Evolutionary conservation across 2,113 vertebrate genomes (phyloP), one percentile per base, ranked within the genome.

Genomic region (Forbesichthys papilliferus): DNA sequence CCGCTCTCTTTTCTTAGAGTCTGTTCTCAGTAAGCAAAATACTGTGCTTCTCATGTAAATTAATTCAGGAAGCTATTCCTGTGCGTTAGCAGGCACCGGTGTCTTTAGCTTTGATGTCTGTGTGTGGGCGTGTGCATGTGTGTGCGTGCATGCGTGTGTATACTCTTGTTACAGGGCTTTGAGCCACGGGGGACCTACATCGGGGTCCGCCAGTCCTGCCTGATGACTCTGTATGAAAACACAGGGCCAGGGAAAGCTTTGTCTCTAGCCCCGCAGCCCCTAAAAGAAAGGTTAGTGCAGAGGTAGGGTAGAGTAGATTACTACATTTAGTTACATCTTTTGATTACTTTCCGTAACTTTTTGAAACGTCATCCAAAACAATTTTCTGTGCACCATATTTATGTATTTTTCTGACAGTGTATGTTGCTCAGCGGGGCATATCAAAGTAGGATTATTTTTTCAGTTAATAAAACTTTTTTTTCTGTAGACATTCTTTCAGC

Each of bases 161-260:
- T 49, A 47, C 51, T 66, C 53, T 64, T 59, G 47, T 36, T 62
- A 78, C 88, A 99, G 97, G 97, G 96, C 20, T 98, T 96, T 3
- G 94, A 98, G 90, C 96, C 97, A 9, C 92, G 94, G 63, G 96
- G 96, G 63, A 99, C 96, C 0, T 93, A 96, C 63, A 94, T 98
- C 0, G 93, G 94, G 48, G 94, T 93, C 61, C 96, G 94, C 61
- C 91, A 97, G 13, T 77, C 85, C 9, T 95, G 96, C 64, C 95
- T 97, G 93, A 93, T 87, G 71, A 91, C 92, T 42, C 83, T 98
- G 11, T 91, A 95, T 84, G 90, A 93, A 78, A 94, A 93, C 72
- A 97, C 95, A 0, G 96, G 95, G 70, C 93, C 93, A 64, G 93
- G 88, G 81, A 98, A 94, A 88, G 84, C 89, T 34, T 86, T 98